Evolutionary conservation across 1,140 invertebrate species (phyloP).

Genomic region (Brachionus sp.): DNA sequence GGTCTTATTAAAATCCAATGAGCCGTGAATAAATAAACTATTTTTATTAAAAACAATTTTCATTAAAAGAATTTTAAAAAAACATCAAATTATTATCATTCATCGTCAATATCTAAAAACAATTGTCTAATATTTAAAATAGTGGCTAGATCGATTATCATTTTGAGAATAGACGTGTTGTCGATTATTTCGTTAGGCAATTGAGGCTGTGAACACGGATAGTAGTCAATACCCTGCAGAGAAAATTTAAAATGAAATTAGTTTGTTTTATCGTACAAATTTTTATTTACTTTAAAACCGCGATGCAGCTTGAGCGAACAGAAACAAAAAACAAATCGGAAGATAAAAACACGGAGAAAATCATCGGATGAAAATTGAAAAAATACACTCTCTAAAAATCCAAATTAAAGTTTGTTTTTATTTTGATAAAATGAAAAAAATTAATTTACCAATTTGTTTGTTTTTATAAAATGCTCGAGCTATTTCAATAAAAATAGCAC

Average conservation of each 20-base stretch:
- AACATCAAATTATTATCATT: not conserved
- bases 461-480: conserved; percentile 19
- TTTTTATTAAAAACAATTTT: not conserved
- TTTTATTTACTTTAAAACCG: conserved; percentile 64
- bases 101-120: conserved; percentile 29
- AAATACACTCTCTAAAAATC: conserved; percentile 57
- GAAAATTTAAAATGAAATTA: conserved; percentile 53
- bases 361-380: conserved; percentile 88
- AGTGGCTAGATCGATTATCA: conserved; percentile 1
- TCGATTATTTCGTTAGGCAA: conserved; percentile 19
- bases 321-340: conserved; percentile 88
- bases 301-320: conserved; percentile 79
- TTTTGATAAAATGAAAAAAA: not conserved
- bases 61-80: not conserved
- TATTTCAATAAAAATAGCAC: conserved; percentile 40
- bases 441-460: conserved; percentile 2
- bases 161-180: conserved; percentile 9
- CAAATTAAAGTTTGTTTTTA: not conserved
- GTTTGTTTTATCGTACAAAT: not conserved
- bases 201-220: conserved; percentile 37
- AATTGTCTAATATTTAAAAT: conserved; percentile 27
- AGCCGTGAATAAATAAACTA: no score
- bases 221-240: conserved; percentile 9
- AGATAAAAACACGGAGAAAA: conserved; percentile 78
- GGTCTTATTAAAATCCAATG: no score